These are phyloP conservation scores for Mythimna impura DNA, from an alignment of 2,888 invertebrate genomes.

Conservation along the genomic window DNA sequence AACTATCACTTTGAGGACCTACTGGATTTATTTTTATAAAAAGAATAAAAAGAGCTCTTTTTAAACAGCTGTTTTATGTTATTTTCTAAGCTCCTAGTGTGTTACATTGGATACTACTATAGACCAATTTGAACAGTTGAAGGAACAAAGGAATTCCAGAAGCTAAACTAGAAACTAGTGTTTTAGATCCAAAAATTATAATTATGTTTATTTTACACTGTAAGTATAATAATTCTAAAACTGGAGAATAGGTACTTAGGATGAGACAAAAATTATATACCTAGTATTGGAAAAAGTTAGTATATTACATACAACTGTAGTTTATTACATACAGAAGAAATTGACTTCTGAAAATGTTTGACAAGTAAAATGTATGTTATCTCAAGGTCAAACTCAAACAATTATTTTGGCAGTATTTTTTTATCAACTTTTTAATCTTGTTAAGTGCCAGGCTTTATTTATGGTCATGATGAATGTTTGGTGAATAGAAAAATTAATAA, in stretches of 20 bases:
- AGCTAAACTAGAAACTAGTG: not conserved
- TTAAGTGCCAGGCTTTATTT: constrained; percentile 30
- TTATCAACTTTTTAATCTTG: not conserved
- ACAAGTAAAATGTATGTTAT: not conserved
- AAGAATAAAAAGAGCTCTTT: not conserved
- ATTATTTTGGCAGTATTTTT: not conserved
- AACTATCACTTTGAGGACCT: constrained; percentile 5
- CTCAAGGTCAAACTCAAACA: no score
- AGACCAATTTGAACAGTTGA: not conserved
- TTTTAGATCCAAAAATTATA: not conserved
- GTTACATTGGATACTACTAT: not conserved
- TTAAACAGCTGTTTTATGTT: not conserved
- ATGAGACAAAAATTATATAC: not conserved
- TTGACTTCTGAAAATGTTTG: not conserved
- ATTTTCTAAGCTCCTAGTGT: not conserved
- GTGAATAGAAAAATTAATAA: constrained; percentile 14
- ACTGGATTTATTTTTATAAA: constrained; percentile 5
- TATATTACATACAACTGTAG: no score
- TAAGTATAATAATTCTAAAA: not conserved
- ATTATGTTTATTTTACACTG: not conserved
- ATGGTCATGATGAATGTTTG: constrained; percentile 17
- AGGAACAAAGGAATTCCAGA: constrained; percentile 3
- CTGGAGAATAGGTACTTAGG: not conserved
- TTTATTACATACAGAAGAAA: not conserved
- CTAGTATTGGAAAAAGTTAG: not conserved